Base-by-base conservation (phyloP, 2,113 vertebrate genomes). In the Alligator mississippiensis region DNA sequence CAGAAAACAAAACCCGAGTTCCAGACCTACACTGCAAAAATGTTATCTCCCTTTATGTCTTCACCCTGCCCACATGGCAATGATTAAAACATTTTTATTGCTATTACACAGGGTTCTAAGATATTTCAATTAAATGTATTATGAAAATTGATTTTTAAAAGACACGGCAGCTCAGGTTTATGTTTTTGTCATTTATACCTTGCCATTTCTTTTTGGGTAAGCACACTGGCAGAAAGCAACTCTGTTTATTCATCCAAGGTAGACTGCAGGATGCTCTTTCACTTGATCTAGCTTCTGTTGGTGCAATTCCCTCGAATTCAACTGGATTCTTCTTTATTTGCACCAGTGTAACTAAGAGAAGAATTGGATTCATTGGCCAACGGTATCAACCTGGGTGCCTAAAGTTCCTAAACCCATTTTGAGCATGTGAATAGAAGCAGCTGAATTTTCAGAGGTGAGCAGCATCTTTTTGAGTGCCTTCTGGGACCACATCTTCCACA, bases 131-230 rank as follows among this genome's bases (percentile, higher is more conserved):
- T 95, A 96, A 96, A 97, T 97, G 97, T 94, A 96, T 97, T 96
- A 95, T 60, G 77, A 96, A 97, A 96, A 97, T 97, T 97, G 97
- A 97, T 97, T 97, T 98, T 97, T 97, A 96, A 97, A 47, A 95
- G 70, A 84, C 89, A 86, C 97, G 92, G 95, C 93, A 97, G 90
- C 81, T 93, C 90, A 93, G 94, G 96, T 97, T 97, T 97, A 96
- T 93, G 86, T 97, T 96, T 96, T 96, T 90, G 85, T 93, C 87
- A 8, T 97, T 97, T 95, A 84, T 96, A 95, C 93, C 84, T 93
- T 96, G 91, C 78, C 70, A 22, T 95, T 91, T 9, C n/a, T 94
- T 85, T 86, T 81, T 87, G 68, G 2, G 1, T 60, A 87, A 91
- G 38, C 54, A 38, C 9, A 38, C 9, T 79, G 21, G 63, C 72